phyloP scores from a whole-genome alignment of 2,113 vertebrate genomes.

The Heterochromis multidens region DNA sequence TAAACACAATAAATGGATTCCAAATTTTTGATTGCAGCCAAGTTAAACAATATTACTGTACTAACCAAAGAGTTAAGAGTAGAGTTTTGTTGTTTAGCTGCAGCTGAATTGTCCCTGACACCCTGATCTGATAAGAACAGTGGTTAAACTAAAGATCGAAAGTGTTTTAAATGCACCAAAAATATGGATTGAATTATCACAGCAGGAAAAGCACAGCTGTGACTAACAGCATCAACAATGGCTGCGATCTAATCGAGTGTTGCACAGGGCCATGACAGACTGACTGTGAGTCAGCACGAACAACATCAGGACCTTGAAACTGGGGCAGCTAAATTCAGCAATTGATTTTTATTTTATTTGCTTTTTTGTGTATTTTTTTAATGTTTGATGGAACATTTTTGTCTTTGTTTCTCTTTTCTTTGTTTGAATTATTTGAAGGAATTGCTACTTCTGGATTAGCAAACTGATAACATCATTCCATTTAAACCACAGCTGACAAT shows the following conservation, averaged over 20 bases:
- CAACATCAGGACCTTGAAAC: not conserved
- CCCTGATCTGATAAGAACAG: not conserved
- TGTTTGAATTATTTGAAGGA: not conserved
- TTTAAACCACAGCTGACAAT: fast-evolving
- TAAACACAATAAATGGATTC: not conserved
- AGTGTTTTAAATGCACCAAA: not conserved
- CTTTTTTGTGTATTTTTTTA: not conserved
- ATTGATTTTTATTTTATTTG: fast-evolving
- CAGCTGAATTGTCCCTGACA: not conserved
- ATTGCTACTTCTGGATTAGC: too few relatives aligned
- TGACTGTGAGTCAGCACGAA: not conserved
- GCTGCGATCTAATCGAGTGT: not conserved
- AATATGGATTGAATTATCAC: fast-evolving
- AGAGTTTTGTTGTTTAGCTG: not conserved
- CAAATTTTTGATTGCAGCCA: not conserved
- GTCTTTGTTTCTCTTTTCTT: not conserved
- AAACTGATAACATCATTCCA: not conserved
- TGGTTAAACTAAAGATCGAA: not conserved
- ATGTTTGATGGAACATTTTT: not conserved
- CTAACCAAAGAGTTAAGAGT: fast-evolving
- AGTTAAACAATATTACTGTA: not conserved
- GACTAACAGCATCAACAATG: not conserved
- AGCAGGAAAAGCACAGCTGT: fast-evolving
- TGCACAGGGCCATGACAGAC: not conserved
- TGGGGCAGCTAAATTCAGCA: fast-evolving